A percentile compares a stretch with the other conserved stretches of the same genome.
Evolutionary conservation across 2,113 vertebrate genomes (phyloP).

Genomic region (Oncorhynchus mykiss): DNA sequence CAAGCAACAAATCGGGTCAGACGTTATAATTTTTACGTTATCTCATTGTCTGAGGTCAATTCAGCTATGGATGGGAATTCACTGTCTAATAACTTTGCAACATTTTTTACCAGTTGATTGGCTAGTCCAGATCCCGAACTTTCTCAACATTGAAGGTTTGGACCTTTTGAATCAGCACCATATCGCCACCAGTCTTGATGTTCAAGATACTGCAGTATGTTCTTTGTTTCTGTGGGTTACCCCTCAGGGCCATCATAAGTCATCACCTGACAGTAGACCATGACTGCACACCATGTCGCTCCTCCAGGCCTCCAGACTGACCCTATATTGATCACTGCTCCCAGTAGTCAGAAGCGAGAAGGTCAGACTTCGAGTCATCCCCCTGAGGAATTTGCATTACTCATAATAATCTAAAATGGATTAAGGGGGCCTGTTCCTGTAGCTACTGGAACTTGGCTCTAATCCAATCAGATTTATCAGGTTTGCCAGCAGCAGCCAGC

Average conservation of each 20-base stretch:
- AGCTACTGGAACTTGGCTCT: slow-evolving; percentile 55
- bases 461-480: slow-evolving; percentile 70
- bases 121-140: too few species aligned
- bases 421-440: slow-evolving; percentile 46
- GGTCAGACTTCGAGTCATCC: neutral
- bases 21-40: too few species aligned
- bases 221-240: too few species aligned
- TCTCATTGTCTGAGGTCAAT: too few species aligned
- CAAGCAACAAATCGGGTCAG: slow-evolving; percentile 19
- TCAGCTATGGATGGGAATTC: too few species aligned
- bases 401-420: slow-evolving; percentile 19
- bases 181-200: too few species aligned
- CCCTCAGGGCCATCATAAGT: too few species aligned
- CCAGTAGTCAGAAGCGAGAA: neutral
- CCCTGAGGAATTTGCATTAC: slow-evolving; percentile 3
- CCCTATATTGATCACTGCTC: slow-evolving; percentile 14
- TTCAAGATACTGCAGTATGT: too few species aligned
- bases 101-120: too few species aligned
- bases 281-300: neutral
- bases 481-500: slow-evolving; percentile 61
- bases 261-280: neutral
- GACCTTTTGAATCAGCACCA: too few species aligned
- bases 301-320: neutral
- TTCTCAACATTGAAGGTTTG: too few species aligned
- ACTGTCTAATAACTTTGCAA: too few species aligned